Conservation (phyloP, 2,888 invertebrate species). For the Mantis religiosa region DNA sequence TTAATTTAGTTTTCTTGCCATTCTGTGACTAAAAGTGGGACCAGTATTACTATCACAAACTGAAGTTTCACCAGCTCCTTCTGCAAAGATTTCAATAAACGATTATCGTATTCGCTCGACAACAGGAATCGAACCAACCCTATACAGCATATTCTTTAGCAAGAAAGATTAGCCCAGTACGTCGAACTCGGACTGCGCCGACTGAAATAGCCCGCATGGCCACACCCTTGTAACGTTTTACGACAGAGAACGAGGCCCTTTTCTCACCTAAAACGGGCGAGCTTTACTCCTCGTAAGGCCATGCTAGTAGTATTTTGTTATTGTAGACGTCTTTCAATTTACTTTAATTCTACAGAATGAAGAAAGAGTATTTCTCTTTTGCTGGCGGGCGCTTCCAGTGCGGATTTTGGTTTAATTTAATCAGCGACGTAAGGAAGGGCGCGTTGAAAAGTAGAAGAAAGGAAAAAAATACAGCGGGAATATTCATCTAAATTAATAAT, state of each 20-base stretch:
- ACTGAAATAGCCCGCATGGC: no score
- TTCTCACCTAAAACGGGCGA: background rate
- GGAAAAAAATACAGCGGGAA: slow-evolving; percentile 39
- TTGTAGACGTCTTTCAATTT: slow-evolving; percentile 45
- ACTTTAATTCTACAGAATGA: slow-evolving; percentile 46
- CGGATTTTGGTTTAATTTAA: slow-evolving; percentile 48
- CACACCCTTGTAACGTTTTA: background rate
- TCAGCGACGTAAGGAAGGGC: slow-evolving; percentile 36
- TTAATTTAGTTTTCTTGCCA: no score
- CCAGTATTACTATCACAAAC: no score
- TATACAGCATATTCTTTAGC: no score
- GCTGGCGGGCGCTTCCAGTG: slow-evolving; percentile 7
- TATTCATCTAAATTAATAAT: slow-evolving; percentile 40
- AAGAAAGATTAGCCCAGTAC: no score
- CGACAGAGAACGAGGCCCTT: background rate
- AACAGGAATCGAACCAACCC: no score
- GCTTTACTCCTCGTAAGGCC: background rate
- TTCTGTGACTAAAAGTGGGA: no score
- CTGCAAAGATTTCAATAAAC: no score
- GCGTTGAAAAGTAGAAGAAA: background rate
- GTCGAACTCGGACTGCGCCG: no score
- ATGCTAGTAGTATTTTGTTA: slow-evolving; percentile 27
- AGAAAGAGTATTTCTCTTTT: slow-evolving; percentile 40
- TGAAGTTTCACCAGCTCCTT: no score
- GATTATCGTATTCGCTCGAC: no score